A percentile compares a stretch with the other conserved stretches of the same genome.
phyloP scores from a whole-genome alignment of 2,888 invertebrate species.

The Dasysyrphus tricinctus region DNA sequence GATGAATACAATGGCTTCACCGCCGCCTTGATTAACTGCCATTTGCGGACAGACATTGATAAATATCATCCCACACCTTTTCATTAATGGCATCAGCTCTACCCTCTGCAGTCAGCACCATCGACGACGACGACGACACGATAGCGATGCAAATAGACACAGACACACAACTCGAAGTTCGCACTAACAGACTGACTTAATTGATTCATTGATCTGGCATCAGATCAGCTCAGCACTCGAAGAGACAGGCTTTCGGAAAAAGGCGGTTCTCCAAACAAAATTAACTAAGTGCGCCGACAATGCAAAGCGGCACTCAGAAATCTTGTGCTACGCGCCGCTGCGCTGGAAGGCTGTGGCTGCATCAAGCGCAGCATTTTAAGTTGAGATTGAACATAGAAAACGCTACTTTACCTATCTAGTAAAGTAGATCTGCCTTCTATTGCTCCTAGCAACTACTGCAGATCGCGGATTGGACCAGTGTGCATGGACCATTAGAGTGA shows the following conservation, averaged over 20 bases:
- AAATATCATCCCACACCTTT: slow-evolving; percentile 81
- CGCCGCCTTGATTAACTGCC: slow-evolving; percentile 74
- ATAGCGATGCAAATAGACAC: not conserved
- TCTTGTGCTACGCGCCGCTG: not conserved
- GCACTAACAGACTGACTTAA: slow-evolving; percentile 65
- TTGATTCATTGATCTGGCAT: slow-evolving; percentile 75
- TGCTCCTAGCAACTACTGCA: slow-evolving; percentile 32
- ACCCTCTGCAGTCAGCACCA: slow-evolving; percentile 43
- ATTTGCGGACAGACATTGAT: slow-evolving; percentile 79
- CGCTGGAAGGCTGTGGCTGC: not conserved
- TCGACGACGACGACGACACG: slow-evolving; percentile 16
- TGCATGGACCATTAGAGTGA: slow-evolving; percentile 53
- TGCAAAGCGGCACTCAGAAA: slow-evolving; percentile 43
- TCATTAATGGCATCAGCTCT: slow-evolving; percentile 51
- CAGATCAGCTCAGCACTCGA: slow-evolving; percentile 57
- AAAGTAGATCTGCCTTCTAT: slow-evolving; percentile 43
- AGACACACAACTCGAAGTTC: slow-evolving; percentile 43
- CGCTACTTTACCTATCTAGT: slow-evolving; percentile 54
- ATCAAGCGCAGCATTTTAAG: slow-evolving; percentile 57
- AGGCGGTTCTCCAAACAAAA: slow-evolving; percentile 64
- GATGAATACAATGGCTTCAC: slow-evolving; percentile 50
- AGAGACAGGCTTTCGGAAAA: slow-evolving; percentile 73
- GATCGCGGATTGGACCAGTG: slow-evolving; percentile 35
- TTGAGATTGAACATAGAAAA: slow-evolving; percentile 60
- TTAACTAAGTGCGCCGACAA: slow-evolving; percentile 55